Evolutionary conservation across 2,888 invertebrate species (phyloP), one percentile per base, ranked within the genome.

Genomic region (Selenia dentaria): DNA sequence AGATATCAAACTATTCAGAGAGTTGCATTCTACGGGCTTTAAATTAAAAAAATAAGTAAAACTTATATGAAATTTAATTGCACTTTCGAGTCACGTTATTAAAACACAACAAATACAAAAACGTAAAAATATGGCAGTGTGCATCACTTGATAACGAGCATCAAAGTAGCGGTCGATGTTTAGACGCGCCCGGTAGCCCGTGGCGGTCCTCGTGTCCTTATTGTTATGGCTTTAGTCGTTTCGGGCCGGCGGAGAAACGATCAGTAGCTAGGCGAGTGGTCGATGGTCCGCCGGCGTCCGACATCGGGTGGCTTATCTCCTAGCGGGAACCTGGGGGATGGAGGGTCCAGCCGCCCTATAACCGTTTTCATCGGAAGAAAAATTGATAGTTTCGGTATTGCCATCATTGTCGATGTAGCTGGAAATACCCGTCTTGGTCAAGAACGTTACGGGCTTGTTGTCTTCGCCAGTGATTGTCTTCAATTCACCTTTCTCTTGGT

Each of bases 341-440:
- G 94, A 92, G 0, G 89, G 88, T 27, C 94, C 93, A 37, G 92
- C 88, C 2, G 94, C 91, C 52, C 92, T 92, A 90, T 83, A 94
- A 46, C 94, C 94, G 57, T 79, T 92, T 76, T 94, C 93, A 61
- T 94, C 94, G 31, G 93, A 94, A 45, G 71, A 71, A 83, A 93
- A 94, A 28, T 70, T 89, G 57, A 93, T 59, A 22, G 74, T 70
- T 57, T 92, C 89, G 1, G 81, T 75, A 9, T 88, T 86, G 53
- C 94, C 94, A 6, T 93, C 92, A 0, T 83, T 76, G 41, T 92
- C 84, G 2, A 83, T 77, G 81, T 93, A 93, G 0, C 91, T 78
- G 81, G 89, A 94, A 1, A 88, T 80, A 9, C 94, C 94, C 52
- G 92, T 92, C 14, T 93, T 91, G 0, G 91, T 84, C 64, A 93